phyloP scores from a whole-genome alignment of 30 jellyfish, hydroid and myxozoan species.

The Hydractinia echinata region DNA sequence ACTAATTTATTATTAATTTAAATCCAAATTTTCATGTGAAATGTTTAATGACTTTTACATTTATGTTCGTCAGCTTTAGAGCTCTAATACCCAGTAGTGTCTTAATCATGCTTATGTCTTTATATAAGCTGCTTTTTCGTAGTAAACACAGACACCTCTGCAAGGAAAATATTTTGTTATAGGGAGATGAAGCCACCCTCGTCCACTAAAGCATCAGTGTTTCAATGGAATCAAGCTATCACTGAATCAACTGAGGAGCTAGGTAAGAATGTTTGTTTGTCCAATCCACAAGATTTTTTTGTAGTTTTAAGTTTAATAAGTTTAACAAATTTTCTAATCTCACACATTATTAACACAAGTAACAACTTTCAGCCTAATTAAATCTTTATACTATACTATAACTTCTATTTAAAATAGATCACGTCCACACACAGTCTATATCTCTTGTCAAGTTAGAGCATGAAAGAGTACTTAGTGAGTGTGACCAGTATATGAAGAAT shows the following conservation, averaged over 20 bases:
- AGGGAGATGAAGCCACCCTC: slow-evolving; percentile 82
- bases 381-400: background rate
- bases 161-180: slow-evolving; percentile 1
- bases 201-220: slow-evolving; percentile 73
- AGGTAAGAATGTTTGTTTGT: slow-evolving; percentile 32
- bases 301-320: background rate
- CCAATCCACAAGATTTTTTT: background rate
- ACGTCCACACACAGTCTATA: background rate
- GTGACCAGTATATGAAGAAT: slow-evolving; percentile 12
- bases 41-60: no score
- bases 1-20: no score
- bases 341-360: background rate
- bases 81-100: no score
- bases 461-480: background rate
- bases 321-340: background rate
- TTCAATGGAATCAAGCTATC: slow-evolving; percentile 76
- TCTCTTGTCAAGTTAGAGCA: background rate
- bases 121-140: no score
- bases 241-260: slow-evolving; percentile 55
- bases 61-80: no score
- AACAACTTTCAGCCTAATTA: background rate
- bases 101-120: no score
- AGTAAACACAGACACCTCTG: background rate
- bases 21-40: no score
- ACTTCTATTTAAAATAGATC: background rate